Base-by-base conservation (phyloP, 2,113 vertebrate species). In the Hystrix brachyura region DNA sequence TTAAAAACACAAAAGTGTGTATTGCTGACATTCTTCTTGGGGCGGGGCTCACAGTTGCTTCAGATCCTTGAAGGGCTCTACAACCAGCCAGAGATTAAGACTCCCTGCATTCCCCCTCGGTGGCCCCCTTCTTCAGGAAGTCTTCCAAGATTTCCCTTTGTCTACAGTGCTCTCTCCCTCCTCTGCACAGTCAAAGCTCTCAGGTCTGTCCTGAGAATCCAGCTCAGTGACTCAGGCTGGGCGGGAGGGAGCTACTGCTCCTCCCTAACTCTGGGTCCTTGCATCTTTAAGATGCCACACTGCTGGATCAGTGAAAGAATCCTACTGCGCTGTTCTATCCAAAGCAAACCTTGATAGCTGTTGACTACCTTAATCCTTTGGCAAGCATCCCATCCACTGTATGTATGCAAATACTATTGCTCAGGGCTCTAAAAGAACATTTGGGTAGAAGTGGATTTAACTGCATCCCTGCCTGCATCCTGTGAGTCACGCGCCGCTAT, bases 391-490 rank as follows among this genome's bases (percentile, higher is more conserved):
- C 43, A 7, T 17, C 25, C 87, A 96, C 76, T 95, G 96, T 94
- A 92, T 82, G 97, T 94, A 92, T 82, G 97, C 90, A 97, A 97
- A 96, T 67, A 84, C 7, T 38, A 64, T 64, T 46, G 19, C 64
- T 86, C n/a, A 0, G 74, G 1, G 72, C 27, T 78, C 10, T 27
- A n/a, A 34, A 60, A 19, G 62, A 10, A 60, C 23, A 38, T 76
- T 82, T 84, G 46, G 34, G 78, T 65, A 27, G 48, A 74, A 79
- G 72, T 65, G 48, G 60, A 53, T 18, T 71, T 80, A 55, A 83
- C 46, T 32, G 17, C 79, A 59, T 38, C 65, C 62, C 25, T 29
- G 69, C 51, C 84, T 48, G 69, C 65, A 71, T 85, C 87, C 95
- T 90, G 96, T 95, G 96, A 97, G 87, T 92, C 71, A 21, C 2